Evolutionary conservation across 2,797 vertebrate species (phyloP).

Genomic region (Octomys mimax): DNA sequence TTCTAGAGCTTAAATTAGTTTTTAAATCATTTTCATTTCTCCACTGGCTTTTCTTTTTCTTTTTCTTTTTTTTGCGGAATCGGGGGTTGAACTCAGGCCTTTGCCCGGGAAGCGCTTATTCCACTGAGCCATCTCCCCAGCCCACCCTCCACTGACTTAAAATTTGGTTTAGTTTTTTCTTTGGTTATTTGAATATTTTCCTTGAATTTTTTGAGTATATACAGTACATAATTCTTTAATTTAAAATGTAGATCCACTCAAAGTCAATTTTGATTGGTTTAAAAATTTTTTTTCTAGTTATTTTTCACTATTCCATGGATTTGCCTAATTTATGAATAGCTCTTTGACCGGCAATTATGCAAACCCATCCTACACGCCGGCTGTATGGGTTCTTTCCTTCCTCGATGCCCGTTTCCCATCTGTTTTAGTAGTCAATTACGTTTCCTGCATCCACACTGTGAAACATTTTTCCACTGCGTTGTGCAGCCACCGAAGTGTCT

Average conservation of each 20-base stretch:
- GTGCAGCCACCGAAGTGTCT: neutral
- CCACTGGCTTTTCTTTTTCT: neutral
- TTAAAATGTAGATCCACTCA: neutral
- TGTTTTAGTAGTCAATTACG: conserved; percentile 11
- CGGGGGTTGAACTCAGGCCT: too few relatives aligned
- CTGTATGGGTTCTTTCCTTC: neutral
- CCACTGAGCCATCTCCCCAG: too few relatives aligned
- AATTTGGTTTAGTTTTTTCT: neutral
- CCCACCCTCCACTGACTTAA: neutral
- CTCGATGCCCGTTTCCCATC: neutral
- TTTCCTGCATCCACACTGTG: neutral
- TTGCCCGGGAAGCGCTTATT: too few relatives aligned
- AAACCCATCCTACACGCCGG: neutral
- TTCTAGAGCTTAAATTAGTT: neutral
- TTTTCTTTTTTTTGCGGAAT: too few relatives aligned
- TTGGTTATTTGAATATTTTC: neutral
- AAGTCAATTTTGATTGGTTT: neutral
- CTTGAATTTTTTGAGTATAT: neutral
- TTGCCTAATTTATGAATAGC: neutral
- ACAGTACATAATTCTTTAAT: neutral
- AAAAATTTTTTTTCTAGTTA: neutral
- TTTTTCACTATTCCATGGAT: neutral
- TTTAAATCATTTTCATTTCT: neutral
- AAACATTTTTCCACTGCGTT: neutral
- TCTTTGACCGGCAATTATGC: neutral